phyloP scores from a whole-genome alignment of 2,113 vertebrate species.

The Dipodomys spectabilis region DNA sequence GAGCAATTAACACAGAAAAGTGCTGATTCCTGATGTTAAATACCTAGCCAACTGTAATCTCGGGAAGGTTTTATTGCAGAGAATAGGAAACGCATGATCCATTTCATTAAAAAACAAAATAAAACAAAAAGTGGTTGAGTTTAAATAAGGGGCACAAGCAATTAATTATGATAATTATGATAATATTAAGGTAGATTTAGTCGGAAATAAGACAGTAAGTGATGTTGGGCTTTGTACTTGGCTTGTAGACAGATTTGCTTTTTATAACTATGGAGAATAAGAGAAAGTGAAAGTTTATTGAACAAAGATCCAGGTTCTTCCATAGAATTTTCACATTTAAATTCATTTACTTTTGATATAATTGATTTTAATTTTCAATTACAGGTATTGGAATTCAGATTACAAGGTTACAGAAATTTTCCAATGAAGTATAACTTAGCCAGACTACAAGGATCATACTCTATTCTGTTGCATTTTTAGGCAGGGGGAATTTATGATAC shows the following conservation, averaged over 20 bases:
- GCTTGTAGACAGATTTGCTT: neutral
- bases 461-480: neutral
- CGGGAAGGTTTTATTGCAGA: neutral
- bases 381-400: neutral
- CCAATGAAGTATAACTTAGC: neutral
- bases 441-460: neutral
- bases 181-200: neutral
- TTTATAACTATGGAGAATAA: neutral
- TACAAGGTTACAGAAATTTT: neutral
- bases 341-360: constrained; percentile 2
- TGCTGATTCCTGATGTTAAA: constrained; percentile 36
- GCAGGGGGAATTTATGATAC: neutral
- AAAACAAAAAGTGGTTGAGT: neutral
- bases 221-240: neutral
- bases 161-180: neutral
- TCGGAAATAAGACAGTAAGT: neutral
- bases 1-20: constrained; percentile 20
- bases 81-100: neutral
- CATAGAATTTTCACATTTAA: neutral
- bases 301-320: neutral
- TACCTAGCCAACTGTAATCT: neutral
- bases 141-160: neutral
- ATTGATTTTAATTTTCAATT: neutral
- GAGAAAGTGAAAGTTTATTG: neutral
- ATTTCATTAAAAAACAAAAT: neutral